A percentile compares a stretch with the other conserved stretches of the same genome.
phyloP scores from a whole-genome alignment of 2,888 invertebrate genomes.

The Helicoverpa assulta region DNA sequence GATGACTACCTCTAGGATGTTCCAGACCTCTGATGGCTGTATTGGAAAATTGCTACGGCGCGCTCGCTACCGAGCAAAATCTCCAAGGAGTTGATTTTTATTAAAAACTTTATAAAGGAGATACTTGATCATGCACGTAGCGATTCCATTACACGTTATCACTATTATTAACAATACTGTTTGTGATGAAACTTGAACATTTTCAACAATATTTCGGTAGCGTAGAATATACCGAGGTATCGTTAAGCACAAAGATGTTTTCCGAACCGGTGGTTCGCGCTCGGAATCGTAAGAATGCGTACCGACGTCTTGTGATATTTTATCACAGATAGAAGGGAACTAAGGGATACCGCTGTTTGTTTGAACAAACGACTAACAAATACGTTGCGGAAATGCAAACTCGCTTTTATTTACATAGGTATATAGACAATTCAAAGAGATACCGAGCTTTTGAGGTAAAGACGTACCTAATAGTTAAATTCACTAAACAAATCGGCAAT shows the following conservation, averaged over 20 bases:
- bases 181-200: conserved; percentile 53
- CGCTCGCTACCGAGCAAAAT: conserved; percentile 70
- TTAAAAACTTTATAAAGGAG: conserved; percentile 78
- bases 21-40: conserved; percentile 83
- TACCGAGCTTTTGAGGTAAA: conserved; percentile 75
- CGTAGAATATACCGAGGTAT: conserved; percentile 40
- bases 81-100: conserved; percentile 82
- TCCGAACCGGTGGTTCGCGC: conserved; percentile 78
- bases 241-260: conserved; percentile 79
- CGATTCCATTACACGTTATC: conserved; percentile 64
- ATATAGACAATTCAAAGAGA: conserved; percentile 83
- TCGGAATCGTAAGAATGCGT: conserved; percentile 82
- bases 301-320: conserved; percentile 83
- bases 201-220: conserved; percentile 51
- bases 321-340: conserved; percentile 82
- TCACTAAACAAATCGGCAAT: conserved; percentile 51
- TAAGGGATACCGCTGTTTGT: conserved; percentile 82
- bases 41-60: conserved; percentile 85
- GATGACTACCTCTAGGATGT: conserved; percentile 83
- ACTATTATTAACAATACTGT: conserved; percentile 65
- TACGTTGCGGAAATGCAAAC: conserved; percentile 83
- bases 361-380: conserved; percentile 83
- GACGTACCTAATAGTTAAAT: conserved; percentile 72
- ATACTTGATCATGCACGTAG: conserved; percentile 70
- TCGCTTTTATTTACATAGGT: conserved; percentile 78